A percentile compares a stretch with the other conserved stretches of the same genome.
Conservation (phyloP, 2,888 invertebrate genomes). For the Limnephilus marmoratus region DNA sequence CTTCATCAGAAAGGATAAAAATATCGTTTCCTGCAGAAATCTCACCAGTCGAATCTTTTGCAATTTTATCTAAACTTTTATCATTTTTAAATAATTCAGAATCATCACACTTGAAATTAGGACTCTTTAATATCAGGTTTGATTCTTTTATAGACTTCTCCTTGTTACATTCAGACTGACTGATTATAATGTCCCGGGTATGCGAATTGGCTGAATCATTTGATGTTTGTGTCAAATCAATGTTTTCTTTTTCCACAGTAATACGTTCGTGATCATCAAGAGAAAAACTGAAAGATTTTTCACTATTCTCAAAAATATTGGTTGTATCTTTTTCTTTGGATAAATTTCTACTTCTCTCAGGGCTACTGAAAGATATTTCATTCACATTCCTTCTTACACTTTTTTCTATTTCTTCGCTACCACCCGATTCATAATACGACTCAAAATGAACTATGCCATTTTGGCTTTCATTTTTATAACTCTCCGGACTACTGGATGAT, state of each 20-base stretch:
- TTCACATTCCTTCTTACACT: neutral
- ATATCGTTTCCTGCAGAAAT: conserved; percentile 66
- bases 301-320: conserved; percentile 64
- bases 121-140: neutral
- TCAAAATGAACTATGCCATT: conserved; percentile 68
- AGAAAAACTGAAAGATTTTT: conserved; percentile 68
- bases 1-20: conserved; percentile 78
- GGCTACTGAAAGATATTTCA: conserved; percentile 32
- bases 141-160: neutral
- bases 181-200: neutral
- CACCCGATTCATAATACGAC: conserved; percentile 66
- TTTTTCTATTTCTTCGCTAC: conserved; percentile 57
- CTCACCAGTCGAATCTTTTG: conserved; percentile 40
- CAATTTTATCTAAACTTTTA: conserved; percentile 15
- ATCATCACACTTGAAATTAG: neutral
- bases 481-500: neutral
- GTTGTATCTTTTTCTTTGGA: neutral
- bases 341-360: conserved; percentile 23
- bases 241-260: conserved; percentile 64
- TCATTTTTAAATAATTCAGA: too few species aligned
- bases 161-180: neutral
- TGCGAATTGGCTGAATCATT: conserved; percentile 40
- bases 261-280: neutral
- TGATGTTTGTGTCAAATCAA: conserved; percentile 72
- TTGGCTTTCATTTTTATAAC: conserved; percentile 58